phyloP scores from a whole-genome alignment of 2,113 vertebrate species.

The Chionomys nivalis region DNA sequence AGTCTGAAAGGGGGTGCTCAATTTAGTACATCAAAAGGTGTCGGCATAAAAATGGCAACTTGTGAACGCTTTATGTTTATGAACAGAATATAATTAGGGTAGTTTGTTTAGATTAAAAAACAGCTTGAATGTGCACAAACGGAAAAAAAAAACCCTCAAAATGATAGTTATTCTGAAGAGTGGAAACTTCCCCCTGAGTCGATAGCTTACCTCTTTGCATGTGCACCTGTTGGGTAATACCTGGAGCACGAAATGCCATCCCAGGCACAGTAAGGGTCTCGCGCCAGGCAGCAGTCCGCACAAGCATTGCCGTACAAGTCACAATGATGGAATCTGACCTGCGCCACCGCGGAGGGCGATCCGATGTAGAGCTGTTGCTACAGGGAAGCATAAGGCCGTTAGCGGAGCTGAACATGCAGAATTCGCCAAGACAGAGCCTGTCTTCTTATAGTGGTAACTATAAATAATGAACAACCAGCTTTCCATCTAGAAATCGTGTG shows the following conservation, averaged over 20 bases:
- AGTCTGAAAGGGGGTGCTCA: neutral
- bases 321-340: conserved; percentile 95
- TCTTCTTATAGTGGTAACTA: neutral
- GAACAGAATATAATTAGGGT: neutral
- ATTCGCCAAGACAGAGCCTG: neutral
- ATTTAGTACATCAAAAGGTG: neutral
- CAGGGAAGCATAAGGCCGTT: conserved; percentile 31
- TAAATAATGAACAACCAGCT: neutral
- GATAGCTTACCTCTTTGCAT: conserved; percentile 91
- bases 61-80: neutral
- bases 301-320: conserved; percentile 96
- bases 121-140: neutral
- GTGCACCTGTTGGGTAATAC: conserved; percentile 91
- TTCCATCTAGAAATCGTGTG: neutral
- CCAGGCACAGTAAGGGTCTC: conserved; percentile 99
- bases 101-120: conserved; percentile 30
- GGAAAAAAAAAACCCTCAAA: neutral
- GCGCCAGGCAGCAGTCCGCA: conserved; percentile 96
- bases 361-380: conserved; percentile 97
- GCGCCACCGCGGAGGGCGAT: conserved; percentile 90
- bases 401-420: neutral
- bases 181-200: neutral
- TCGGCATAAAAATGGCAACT: neutral
- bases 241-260: conserved; percentile 96
- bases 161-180: neutral